Conservation (phyloP, 2,113 vertebrate genomes). For the Smithornis capensis region DNA sequence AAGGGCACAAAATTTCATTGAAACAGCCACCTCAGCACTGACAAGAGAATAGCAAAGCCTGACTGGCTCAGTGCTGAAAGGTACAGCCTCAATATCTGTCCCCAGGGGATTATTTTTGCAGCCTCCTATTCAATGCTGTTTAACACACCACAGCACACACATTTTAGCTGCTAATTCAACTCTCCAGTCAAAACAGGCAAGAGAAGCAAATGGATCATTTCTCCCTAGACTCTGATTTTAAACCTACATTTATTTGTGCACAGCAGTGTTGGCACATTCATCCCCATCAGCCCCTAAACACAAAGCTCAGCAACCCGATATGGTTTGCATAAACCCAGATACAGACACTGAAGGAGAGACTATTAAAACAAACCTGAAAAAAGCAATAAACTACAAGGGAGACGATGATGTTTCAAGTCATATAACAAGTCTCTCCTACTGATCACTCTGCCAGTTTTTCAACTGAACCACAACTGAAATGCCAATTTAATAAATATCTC, state of each 20-base stretch:
- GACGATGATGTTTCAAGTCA: background rate
- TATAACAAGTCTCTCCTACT: background rate
- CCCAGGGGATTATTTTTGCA: background rate
- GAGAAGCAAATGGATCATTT: background rate
- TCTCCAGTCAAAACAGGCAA: background rate
- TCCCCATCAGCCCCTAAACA: background rate
- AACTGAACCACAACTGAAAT: background rate
- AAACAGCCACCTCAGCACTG: background rate
- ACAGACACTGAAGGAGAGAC: background rate
- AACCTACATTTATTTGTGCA: background rate
- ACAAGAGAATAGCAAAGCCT: background rate
- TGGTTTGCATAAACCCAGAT: background rate
- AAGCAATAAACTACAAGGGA: background rate
- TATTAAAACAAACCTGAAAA: background rate
- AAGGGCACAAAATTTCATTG: background rate
- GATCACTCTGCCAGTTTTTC: background rate
- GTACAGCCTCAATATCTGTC: background rate
- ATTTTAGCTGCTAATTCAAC: background rate
- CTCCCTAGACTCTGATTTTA: background rate
- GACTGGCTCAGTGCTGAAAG: background rate
- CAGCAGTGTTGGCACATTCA: background rate
- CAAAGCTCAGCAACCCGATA: background rate
- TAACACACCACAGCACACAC: slow-evolving; percentile 4
- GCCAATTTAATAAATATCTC: background rate
- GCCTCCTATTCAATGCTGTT: background rate